Percentiles rank a stretch among this genome's conserved stretches.
Evolutionary conservation across 1,140 invertebrate species (phyloP).

Genomic region (Diorhabda elongata): DNA sequence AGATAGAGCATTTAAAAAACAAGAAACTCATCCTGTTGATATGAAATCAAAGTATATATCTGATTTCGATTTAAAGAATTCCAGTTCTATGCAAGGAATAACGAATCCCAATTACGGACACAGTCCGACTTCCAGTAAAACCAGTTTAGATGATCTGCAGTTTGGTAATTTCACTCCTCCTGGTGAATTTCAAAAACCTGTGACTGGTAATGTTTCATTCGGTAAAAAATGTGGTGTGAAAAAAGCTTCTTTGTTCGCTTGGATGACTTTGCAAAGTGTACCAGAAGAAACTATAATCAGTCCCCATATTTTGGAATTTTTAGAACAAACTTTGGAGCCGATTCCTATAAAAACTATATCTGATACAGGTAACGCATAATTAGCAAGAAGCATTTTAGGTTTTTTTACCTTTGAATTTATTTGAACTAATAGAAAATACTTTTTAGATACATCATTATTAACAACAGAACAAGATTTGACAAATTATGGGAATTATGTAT

Average conservation of each 20-base stretch:
- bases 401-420: too few species aligned
- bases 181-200: conserved; percentile 13
- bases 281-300: conserved; percentile 94
- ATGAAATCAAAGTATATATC: conserved; percentile 25
- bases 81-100: conserved; percentile 43
- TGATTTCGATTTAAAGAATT: conserved; percentile 32
- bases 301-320: conserved; percentile 89
- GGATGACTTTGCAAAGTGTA: conserved; percentile 93
- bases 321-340: conserved; percentile 91
- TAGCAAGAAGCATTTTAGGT: background rate
- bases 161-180: conserved; percentile 33
- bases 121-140: conserved; percentile 35
- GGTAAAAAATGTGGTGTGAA: conserved; percentile 67
- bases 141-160: conserved; percentile 38
- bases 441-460: conserved; percentile 36
- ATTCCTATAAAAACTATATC: conserved; percentile 68
- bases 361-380: conserved; percentile 29
- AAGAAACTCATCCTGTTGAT: conserved; percentile 33
- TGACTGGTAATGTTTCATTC: conserved; percentile 16
- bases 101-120: conserved; percentile 44
- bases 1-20: conserved; percentile 44
- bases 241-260: conserved; percentile 90
- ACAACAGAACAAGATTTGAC: conserved; percentile 53
- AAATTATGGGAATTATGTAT: conserved; percentile 72
- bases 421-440: background rate